Evolutionary conservation across 2,888 invertebrate species (phyloP).

Genomic region (Monochamus alternatus): DNA sequence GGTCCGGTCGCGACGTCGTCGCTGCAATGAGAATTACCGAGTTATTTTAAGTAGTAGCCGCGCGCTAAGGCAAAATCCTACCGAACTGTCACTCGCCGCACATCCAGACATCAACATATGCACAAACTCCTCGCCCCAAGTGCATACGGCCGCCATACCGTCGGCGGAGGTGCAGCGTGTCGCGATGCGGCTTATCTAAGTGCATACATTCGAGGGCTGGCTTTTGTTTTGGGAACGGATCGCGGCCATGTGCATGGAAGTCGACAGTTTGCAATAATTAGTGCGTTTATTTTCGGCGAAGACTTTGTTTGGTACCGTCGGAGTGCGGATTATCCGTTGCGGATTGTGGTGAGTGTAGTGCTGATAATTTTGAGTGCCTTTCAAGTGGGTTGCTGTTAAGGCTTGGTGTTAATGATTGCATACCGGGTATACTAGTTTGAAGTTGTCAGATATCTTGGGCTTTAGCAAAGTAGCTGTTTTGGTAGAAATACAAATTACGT

Average conservation of each 20-base stretch:
- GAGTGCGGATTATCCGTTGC: slow-evolving; percentile 10
- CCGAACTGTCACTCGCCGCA: slow-evolving; percentile 36
- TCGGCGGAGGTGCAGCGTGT: slow-evolving; percentile 31
- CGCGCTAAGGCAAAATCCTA: slow-evolving; percentile 55
- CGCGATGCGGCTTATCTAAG: slow-evolving; percentile 36
- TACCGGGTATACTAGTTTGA: not conserved
- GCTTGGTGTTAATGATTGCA: not conserved
- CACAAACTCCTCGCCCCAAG: slow-evolving; percentile 23
- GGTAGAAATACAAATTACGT: no score
- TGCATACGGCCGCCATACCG: slow-evolving; percentile 27
- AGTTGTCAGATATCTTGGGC: not conserved
- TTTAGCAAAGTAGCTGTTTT: no score
- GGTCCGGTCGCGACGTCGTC: slow-evolving; percentile 25
- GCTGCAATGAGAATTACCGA: slow-evolving; percentile 45
- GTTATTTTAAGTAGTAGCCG: slow-evolving; percentile 62
- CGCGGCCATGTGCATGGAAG: not conserved
- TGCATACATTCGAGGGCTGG: slow-evolving; percentile 12
- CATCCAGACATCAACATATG: slow-evolving; percentile 42
- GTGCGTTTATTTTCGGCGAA: slow-evolving; percentile 27
- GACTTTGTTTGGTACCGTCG: slow-evolving; percentile 7
- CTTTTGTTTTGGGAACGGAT: slow-evolving; percentile 13
- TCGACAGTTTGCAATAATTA: slow-evolving; percentile 24
- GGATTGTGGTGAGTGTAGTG: slow-evolving; percentile 27
- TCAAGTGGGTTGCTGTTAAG: slow-evolving; percentile 15
- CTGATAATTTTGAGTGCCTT: slow-evolving; percentile 25